Conservation (phyloP, 2,113 vertebrate species). For the Gymnorhina tibicen region DNA sequence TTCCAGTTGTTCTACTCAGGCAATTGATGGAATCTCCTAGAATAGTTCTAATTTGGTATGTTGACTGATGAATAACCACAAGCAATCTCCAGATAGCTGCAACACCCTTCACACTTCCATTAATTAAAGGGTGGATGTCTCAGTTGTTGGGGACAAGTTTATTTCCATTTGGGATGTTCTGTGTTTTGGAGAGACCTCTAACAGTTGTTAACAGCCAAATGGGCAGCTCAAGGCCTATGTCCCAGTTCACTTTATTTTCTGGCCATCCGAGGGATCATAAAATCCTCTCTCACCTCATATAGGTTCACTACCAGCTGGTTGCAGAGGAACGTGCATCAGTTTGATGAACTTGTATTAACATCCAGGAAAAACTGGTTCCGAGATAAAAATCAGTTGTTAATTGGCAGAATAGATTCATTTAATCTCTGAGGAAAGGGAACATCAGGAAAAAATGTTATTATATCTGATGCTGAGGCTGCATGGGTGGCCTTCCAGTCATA, state of each 20-base stretch:
- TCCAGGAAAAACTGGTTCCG: background rate
- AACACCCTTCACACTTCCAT: background rate
- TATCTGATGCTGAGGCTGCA: background rate
- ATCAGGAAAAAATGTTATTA: background rate
- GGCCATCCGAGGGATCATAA: background rate
- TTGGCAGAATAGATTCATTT: background rate
- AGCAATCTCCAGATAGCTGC: background rate
- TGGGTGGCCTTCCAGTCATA: background rate
- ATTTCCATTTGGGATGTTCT: background rate
- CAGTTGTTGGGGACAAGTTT: background rate
- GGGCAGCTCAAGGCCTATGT: background rate
- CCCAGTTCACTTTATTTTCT: background rate
- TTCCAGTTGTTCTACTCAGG: background rate
- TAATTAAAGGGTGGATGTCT: background rate
- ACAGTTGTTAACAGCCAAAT: background rate
- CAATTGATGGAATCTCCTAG: background rate
- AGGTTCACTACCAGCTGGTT: background rate
- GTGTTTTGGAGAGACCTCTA: background rate
- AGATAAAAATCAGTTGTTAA: constrained; percentile 4
- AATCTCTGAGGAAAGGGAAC: background rate
- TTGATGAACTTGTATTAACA: background rate
- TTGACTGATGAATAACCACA: background rate
- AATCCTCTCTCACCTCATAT: background rate
- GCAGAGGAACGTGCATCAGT: background rate
- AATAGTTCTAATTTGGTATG: background rate